phyloP scores from a whole-genome alignment of 2,113 vertebrate species.

The Solea solea region DNA sequence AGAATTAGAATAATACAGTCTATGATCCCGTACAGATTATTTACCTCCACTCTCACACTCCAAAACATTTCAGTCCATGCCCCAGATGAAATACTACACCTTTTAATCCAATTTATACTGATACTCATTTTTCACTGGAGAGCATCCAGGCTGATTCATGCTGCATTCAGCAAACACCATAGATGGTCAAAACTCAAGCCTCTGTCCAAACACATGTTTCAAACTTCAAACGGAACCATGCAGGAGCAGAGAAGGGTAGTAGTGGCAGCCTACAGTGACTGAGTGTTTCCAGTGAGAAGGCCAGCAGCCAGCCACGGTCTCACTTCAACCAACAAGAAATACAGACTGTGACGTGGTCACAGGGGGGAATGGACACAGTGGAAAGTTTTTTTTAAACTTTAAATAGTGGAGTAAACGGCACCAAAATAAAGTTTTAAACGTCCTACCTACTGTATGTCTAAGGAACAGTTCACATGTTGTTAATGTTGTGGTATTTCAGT shows the following conservation, averaged over 20 bases:
- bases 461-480: too few relatives aligned
- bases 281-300: slow-evolving; percentile 64
- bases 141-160: slow-evolving; percentile 16
- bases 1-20: slow-evolving; percentile 12
- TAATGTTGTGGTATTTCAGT: too few relatives aligned
- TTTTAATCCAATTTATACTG: slow-evolving; percentile 1
- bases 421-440: background rate
- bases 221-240: background rate
- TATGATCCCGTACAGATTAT: slow-evolving; percentile 2
- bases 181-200: slow-evolving; percentile 32
- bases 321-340: slow-evolving; percentile 7
- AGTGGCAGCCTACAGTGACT: slow-evolving; percentile 50
- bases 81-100: slow-evolving; percentile 25
- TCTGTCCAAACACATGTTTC: slow-evolving; percentile 1
- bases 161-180: slow-evolving; percentile 28
- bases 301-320: slow-evolving; percentile 48
- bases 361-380: background rate
- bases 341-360: slow-evolving; percentile 3
- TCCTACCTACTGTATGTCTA: too few relatives aligned
- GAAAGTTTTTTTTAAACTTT: background rate
- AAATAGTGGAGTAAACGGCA: background rate
- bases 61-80: background rate
- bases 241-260: slow-evolving; percentile 18
- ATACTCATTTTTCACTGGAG: background rate
- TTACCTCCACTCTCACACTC: background rate